Conservation (phyloP, 2,113 vertebrate species). For the Dendrocopos noguchii region DNA sequence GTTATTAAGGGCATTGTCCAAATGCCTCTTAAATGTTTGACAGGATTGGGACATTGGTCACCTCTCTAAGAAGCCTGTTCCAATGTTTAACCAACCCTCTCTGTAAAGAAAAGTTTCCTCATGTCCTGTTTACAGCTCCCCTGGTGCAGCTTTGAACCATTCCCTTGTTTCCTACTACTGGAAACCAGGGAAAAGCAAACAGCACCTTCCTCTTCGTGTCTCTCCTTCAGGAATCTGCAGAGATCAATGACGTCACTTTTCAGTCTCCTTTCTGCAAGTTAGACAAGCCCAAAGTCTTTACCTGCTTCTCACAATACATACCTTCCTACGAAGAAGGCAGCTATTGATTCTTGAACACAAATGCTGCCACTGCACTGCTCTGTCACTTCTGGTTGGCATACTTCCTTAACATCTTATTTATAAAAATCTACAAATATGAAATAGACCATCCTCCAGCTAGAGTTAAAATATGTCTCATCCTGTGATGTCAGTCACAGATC, state of each 20-base stretch:
- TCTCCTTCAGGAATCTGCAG: not conserved
- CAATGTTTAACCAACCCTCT: too few species aligned
- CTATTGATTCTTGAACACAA: not conserved
- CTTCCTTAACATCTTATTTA: not conserved
- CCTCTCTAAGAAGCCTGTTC: too few species aligned
- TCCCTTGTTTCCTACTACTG: not conserved
- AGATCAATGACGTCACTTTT: not conserved
- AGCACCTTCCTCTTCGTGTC: not conserved
- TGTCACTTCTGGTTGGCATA: not conserved
- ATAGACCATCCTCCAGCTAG: not conserved
- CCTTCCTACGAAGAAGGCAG: not conserved
- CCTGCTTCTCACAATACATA: fast-evolving
- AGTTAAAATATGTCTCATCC: not conserved
- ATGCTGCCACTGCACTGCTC: not conserved
- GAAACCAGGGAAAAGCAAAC: not conserved
- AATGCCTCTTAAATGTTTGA: too few species aligned
- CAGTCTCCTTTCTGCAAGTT: too few species aligned
- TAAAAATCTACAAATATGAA: not conserved
- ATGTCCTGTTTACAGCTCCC: too few species aligned
- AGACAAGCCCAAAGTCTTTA: not conserved
- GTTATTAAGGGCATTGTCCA: too few species aligned
- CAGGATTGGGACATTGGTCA: too few species aligned
- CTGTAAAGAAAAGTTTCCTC: too few species aligned
- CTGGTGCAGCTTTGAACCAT: too few species aligned
- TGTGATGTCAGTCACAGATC: not conserved